Evolutionary conservation across 2,888 invertebrate genomes (phyloP).

Genomic region (Netelia virgata): DNA sequence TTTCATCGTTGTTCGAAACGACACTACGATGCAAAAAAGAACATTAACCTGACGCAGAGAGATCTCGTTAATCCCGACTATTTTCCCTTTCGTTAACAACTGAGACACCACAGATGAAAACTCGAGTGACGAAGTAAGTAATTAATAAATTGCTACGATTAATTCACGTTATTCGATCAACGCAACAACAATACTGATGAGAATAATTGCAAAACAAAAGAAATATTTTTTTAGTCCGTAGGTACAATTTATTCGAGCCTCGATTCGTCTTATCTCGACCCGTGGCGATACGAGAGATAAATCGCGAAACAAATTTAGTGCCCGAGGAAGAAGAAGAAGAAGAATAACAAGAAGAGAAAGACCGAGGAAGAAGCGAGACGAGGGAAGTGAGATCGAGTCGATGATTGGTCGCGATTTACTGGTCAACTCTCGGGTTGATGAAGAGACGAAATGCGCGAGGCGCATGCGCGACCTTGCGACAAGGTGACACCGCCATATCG

Average conservation of each 20-base stretch:
- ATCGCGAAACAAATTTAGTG: not conserved
- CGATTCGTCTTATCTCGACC: too few relatives aligned
- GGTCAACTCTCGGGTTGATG: constrained; percentile 13
- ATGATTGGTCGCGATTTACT: constrained; percentile 5
- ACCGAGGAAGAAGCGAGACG: not conserved
- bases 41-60: not conserved
- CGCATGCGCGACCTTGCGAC: constrained; percentile 86
- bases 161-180: not conserved
- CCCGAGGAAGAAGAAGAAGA: constrained; percentile 14
- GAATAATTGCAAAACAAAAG: too few relatives aligned
- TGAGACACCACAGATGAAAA: not conserved
- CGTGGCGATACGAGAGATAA: too few relatives aligned
- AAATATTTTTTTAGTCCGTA: too few relatives aligned
- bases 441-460: constrained; percentile 34
- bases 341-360: not conserved
- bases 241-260: too few relatives aligned
- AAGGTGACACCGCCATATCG: constrained; percentile 85
- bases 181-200: too few relatives aligned
- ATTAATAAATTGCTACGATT: constrained; percentile 3
- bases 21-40: not conserved
- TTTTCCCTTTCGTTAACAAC: not conserved
- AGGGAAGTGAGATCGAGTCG: constrained; percentile 8
- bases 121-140: not conserved
- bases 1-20: not conserved
- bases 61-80: not conserved